Percentiles rank a stretch among this genome's conserved stretches.
phyloP scores from a whole-genome alignment of 2,797 vertebrate genomes.

The Masticophis lateralis region DNA sequence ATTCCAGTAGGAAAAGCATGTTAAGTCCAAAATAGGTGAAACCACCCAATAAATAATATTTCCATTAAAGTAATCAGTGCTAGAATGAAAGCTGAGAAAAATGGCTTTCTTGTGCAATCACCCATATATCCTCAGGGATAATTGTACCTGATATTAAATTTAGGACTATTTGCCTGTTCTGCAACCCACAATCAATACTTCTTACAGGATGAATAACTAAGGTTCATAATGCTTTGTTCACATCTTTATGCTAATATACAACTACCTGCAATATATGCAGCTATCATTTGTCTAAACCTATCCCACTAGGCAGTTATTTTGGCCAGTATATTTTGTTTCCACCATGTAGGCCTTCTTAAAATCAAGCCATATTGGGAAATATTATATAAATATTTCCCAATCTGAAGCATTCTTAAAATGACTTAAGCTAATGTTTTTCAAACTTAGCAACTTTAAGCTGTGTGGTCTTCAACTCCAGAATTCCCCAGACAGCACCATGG shows the following conservation, averaged over 20 bases:
- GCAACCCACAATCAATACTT: slow-evolving; percentile 28
- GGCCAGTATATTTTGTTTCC: neutral
- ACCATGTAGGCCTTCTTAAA: neutral
- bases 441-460: neutral
- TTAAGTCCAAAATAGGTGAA: slow-evolving; percentile 15
- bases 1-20: slow-evolving; percentile 11
- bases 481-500: neutral
- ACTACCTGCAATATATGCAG: slow-evolving; percentile 27
- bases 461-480: neutral
- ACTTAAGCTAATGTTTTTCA: neutral
- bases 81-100: slow-evolving; percentile 21
- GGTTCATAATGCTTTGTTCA: slow-evolving; percentile 22
- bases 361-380: too few species aligned
- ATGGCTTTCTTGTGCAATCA: slow-evolving; percentile 29
- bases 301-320: neutral
- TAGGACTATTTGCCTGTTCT: slow-evolving; percentile 27
- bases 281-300: neutral
- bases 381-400: neutral
- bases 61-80: neutral
- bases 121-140: slow-evolving; percentile 28
- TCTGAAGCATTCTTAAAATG: neutral
- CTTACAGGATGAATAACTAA: slow-evolving; percentile 12
- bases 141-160: slow-evolving; percentile 26
- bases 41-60: slow-evolving; percentile 13
- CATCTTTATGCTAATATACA: neutral